Base-by-base conservation (phyloP, 2,888 invertebrate genomes). In the Tineola bisselliella region DNA sequence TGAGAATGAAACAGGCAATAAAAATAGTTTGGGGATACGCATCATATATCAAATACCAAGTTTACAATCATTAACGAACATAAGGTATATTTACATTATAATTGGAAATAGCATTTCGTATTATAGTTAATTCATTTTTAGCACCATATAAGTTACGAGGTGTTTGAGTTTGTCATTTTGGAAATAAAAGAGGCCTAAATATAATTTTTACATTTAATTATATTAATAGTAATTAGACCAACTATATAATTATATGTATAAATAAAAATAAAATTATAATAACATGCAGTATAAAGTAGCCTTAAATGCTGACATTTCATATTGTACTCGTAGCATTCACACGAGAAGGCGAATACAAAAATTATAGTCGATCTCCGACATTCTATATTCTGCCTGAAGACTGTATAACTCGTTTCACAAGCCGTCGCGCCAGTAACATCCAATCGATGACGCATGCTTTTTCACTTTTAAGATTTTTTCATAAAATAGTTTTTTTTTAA, bases 301-400 rank as follows among this genome's bases (percentile, higher is more conserved):
- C 48, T 48, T 48, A 17, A n/a, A 48, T 15, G 48, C 48, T 48
- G 48, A 48, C 48, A 48, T 48, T 75, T 73, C 73, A 74, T 75
- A 77, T 77, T 79, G 81, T 80, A 75, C 75, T 43, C 73, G 71
- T 76, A 8, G 48, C 48, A 48, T 48, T 74, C 71, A 67, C 67
- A 68, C 61, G 69, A 68, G 56, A 25, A 56, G 18, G 56, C 56
- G 74, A 79, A 76, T 77, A 81, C 86, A 87, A 86, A 86, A 86
- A 87, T 87, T 87, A 86, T 86, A 87, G 87, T 70, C 84, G 84
- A 87, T 87, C 86, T 82, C 84, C 80, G 79, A 74, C 79, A 75
- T 79, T 83, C 86, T 87, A 86, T 83, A 84, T 84, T 77, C 74
- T 60, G 67, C 76, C 70, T 68, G 72, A 76, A 70, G 73, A 61